These are phyloP conservation scores for Micrasema minimum DNA, from an alignment of 1,140 invertebrate genomes.

Conservation along the genomic window DNA sequence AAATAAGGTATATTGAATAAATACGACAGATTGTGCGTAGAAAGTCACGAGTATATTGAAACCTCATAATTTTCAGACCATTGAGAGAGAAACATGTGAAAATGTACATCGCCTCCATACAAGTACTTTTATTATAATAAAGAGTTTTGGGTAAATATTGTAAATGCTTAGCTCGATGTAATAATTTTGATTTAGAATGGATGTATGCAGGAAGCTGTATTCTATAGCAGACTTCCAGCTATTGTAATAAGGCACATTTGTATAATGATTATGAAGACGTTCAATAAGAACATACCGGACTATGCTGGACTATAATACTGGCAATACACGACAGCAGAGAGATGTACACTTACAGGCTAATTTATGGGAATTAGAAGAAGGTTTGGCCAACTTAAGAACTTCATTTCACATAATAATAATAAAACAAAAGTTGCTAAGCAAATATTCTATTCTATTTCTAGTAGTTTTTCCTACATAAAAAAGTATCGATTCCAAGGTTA, in stretches of 20 bases:
- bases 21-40: too few relatives aligned
- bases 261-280: constrained; percentile 30
- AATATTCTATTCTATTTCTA: too few relatives aligned
- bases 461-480: too few relatives aligned
- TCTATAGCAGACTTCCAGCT: constrained; percentile 34
- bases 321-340: constrained; percentile 1
- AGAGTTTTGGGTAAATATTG: constrained; percentile 18
- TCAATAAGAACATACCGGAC: constrained; percentile 1
- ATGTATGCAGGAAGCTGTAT: constrained; percentile 27
- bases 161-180: constrained; percentile 4
- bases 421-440: too few relatives aligned
- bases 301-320: neutral
- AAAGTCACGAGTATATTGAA: too few relatives aligned
- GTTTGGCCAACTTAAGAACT: neutral
- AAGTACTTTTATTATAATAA: constrained; percentile 2
- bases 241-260: constrained; percentile 37
- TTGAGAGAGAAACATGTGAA: neutral
- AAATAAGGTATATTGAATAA: too few relatives aligned
- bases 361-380: too few relatives aligned
- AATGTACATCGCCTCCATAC: constrained; percentile 25
- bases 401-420: neutral
- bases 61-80: too few relatives aligned
- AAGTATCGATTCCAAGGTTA: too few relatives aligned
- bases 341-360: constrained; percentile 35
- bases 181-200: constrained; percentile 20